Evolutionary conservation across 2,113 vertebrate genomes (phyloP).

Genomic region (Synchiropus splendidus): DNA sequence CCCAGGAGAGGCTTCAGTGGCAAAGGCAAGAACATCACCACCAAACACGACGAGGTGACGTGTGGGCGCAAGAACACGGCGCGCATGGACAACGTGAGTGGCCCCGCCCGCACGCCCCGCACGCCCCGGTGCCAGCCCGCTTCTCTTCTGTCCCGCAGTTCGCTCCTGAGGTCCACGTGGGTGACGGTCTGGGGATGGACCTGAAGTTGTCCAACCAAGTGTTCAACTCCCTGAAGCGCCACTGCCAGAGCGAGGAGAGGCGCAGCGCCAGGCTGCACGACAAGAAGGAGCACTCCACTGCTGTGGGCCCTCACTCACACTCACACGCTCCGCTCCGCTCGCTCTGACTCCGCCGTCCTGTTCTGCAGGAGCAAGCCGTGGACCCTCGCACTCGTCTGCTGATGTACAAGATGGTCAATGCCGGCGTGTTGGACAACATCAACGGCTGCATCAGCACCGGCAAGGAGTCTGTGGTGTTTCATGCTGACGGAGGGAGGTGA

Average conservation of each 20-base stretch:
- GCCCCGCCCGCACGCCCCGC: too few relatives aligned
- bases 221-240: constrained; percentile 92
- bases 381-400: constrained; percentile 92
- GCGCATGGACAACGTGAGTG: constrained; percentile 94
- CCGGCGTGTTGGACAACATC: constrained; percentile 84
- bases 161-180: constrained; percentile 87
- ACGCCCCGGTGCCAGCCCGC: too few relatives aligned
- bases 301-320: constrained; percentile 62
- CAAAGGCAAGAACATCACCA: constrained; percentile 96
- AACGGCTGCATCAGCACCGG: constrained; percentile 97
- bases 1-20: constrained; percentile 84
- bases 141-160: constrained; percentile 70
- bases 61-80: constrained; percentile 96
- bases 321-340: too few relatives aligned
- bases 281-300: constrained; percentile 95
- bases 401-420: constrained; percentile 94
- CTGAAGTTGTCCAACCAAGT: constrained; percentile 94
- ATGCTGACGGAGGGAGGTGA: constrained; percentile 89
- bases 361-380: constrained; percentile 88
- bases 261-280: constrained; percentile 89
- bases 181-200: constrained; percentile 93
- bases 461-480: constrained; percentile 95
- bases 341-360: background rate
- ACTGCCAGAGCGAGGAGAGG: constrained; percentile 85
- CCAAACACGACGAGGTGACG: constrained; percentile 88